Percentiles rank a stretch among this genome's conserved stretches.
Evolutionary conservation across 1,140 invertebrate species (phyloP).

Genomic region (Tetragnatha versicolor): DNA sequence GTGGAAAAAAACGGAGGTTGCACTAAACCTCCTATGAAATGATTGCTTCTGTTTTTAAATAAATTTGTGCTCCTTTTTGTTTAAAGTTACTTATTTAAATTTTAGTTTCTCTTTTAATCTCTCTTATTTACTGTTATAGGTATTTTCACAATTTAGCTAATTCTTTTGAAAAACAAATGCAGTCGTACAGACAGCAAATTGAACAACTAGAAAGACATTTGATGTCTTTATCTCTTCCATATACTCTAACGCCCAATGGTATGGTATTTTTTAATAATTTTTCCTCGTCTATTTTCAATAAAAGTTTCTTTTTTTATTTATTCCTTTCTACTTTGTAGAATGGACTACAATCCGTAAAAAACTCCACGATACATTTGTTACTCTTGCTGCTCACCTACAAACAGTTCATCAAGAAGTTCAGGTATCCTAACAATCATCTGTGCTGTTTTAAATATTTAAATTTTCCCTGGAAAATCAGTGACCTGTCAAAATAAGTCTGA

Average conservation of each 20-base stretch:
- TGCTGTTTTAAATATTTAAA: too few relatives aligned
- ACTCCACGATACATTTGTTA: constrained; percentile 84
- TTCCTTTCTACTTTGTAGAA: constrained; percentile 67
- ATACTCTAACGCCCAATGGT: constrained; percentile 74
- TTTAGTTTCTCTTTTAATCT: neutral
- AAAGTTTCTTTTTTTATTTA: neutral
- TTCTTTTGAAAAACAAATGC: constrained; percentile 76
- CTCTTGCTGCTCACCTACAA: constrained; percentile 82
- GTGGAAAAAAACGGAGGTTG: too few relatives aligned
- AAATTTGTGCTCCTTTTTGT: too few relatives aligned
- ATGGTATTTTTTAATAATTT: constrained; percentile 29
- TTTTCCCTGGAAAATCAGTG: too few relatives aligned
- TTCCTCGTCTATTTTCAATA: neutral
- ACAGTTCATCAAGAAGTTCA: constrained; percentile 73
- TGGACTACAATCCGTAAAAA: constrained; percentile 76
- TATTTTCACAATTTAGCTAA: constrained; percentile 76
- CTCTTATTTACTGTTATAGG: constrained; percentile 17
- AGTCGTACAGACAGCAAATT: constrained; percentile 74
- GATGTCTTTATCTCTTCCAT: constrained; percentile 72
- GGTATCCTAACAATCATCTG: too few relatives aligned
- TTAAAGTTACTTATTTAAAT: neutral
- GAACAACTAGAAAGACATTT: constrained; percentile 77
- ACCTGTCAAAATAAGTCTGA: too few relatives aligned
- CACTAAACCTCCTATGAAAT: too few relatives aligned
- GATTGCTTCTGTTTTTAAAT: too few relatives aligned